These are phyloP conservation scores for Drosophila sechellia DNA, from an alignment of 1,140 invertebrate species.

Conservation along the genomic window DNA sequence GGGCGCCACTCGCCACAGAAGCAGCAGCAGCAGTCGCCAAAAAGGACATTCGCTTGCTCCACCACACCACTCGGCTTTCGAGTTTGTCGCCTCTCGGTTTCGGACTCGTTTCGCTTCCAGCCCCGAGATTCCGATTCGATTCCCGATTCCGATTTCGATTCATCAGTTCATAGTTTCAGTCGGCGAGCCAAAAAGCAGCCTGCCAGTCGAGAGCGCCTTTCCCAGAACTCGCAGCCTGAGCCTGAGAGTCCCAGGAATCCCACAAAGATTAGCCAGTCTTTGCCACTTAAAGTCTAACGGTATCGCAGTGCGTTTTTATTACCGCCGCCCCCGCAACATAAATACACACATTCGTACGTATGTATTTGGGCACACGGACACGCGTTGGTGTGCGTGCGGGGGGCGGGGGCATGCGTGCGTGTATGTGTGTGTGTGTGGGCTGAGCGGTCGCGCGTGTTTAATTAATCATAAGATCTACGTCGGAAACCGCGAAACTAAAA, in stretches of 20 bases:
- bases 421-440: constrained; percentile 25
- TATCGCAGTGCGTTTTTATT: constrained; percentile 47
- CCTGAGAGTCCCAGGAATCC: not conserved
- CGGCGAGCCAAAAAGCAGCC: constrained; percentile 39
- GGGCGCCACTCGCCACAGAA: constrained; percentile 31
- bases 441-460: constrained; percentile 75
- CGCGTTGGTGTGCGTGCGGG: constrained; percentile 17
- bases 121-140: constrained; percentile 31
- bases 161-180: constrained; percentile 30
- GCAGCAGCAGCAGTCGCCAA: constrained; percentile 15
- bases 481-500: constrained; percentile 45
- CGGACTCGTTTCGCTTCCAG: constrained; percentile 22
- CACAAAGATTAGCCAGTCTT: not conserved
- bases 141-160: constrained; percentile 43
- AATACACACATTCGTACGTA: constrained; percentile 11
- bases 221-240: constrained; percentile 6
- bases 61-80: constrained; percentile 10
- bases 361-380: constrained; percentile 4
- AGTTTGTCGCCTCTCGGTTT: constrained; percentile 8
- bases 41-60: constrained; percentile 61
- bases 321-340: constrained; percentile 39
- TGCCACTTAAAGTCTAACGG: constrained; percentile 28
- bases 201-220: constrained; percentile 36
- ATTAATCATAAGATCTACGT: constrained; percentile 73
- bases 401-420: constrained; percentile 27